Conservation (phyloP, 2,113 vertebrate species). For the Mustela lutreola region DNA sequence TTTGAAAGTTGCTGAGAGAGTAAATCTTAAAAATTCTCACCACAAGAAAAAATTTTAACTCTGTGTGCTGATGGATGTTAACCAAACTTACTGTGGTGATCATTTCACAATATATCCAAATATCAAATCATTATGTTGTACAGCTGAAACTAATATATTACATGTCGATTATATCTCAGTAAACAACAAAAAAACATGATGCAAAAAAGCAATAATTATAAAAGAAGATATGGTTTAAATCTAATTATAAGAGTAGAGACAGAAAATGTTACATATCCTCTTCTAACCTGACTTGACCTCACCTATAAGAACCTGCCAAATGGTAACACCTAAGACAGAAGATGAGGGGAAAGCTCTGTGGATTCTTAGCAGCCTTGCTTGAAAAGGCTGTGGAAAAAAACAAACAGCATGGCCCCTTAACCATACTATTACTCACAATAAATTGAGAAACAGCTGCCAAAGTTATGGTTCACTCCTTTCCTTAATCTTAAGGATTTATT, state of each 20-base stretch:
- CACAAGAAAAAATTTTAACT: background rate
- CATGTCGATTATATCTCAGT: background rate
- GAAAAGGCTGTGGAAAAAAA: background rate
- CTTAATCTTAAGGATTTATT: constrained; percentile 63
- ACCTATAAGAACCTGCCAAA: background rate
- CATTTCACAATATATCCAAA: background rate
- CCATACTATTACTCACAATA: constrained; percentile 13
- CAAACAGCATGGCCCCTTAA: background rate
- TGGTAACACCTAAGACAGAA: background rate
- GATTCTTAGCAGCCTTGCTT: background rate
- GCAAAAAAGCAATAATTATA: background rate
- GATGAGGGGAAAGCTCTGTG: background rate
- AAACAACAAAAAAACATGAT: background rate
- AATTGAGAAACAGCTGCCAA: constrained; percentile 25
- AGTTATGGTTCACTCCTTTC: constrained; percentile 44
- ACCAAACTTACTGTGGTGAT: background rate
- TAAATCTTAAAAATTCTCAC: background rate
- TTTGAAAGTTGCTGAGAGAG: background rate
- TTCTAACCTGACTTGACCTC: background rate
- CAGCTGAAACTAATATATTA: background rate
- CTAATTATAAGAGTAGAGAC: background rate
- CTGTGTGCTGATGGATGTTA: background rate
- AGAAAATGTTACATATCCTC: background rate
- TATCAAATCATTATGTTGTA: background rate
- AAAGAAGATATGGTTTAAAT: constrained; percentile 31